Conservation (phyloP, 2,888 invertebrate genomes). For the Therioaphis trifolii region DNA sequence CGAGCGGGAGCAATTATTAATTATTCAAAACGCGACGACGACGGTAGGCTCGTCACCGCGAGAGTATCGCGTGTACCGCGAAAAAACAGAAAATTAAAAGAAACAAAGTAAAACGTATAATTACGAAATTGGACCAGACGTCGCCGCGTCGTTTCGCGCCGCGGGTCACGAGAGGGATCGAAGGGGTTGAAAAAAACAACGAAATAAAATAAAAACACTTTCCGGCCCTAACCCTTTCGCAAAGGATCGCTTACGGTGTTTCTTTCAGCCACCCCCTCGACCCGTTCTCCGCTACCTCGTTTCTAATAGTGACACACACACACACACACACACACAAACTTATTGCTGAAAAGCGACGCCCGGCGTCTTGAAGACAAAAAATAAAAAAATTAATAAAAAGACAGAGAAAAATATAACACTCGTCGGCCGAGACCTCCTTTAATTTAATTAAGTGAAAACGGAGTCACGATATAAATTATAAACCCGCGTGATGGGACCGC, state of each 20-base stretch:
- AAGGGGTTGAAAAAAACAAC: no score
- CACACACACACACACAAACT: no score
- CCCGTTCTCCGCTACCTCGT: neutral
- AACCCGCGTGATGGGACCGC: slow-evolving; percentile 1
- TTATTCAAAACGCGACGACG: slow-evolving; percentile 32
- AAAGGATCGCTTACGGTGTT: slow-evolving; percentile 49
- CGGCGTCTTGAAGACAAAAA: neutral
- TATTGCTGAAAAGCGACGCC: no score
- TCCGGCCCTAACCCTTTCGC: slow-evolving; percentile 47
- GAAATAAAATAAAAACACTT: neutral
- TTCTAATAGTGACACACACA: no score
- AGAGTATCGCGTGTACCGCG: slow-evolving; percentile 3
- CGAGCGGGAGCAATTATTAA: slow-evolving; percentile 20
- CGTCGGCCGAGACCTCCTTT: slow-evolving; percentile 19
- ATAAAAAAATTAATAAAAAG: no score
- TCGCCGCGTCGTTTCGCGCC: no score
- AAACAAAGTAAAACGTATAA: neutral
- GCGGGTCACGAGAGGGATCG: no score
- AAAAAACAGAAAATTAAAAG: neutral
- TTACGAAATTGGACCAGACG: slow-evolving; percentile 36
- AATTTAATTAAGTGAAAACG: slow-evolving; percentile 58
- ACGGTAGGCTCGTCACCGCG: slow-evolving; percentile 19
- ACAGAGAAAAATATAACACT: no score
- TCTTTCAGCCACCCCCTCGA: neutral
- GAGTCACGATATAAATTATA: slow-evolving; percentile 41